Percentiles rank a stretch among this genome's conserved stretches.
Conservation (phyloP, 2,888 invertebrate species). For the Ichneumoninae sp. region DNA sequence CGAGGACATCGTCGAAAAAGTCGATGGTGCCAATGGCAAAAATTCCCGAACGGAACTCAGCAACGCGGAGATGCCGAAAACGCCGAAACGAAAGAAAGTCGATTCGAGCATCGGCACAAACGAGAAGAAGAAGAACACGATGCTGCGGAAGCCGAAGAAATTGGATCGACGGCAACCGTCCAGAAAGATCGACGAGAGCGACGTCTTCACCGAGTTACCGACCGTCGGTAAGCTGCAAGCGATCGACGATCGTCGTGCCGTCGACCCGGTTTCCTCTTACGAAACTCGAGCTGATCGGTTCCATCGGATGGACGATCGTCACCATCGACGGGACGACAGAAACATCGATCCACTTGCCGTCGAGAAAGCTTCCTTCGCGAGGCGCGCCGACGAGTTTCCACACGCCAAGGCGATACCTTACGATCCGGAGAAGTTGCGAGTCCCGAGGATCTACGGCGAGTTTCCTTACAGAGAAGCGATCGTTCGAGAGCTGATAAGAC, state of each 20-base stretch:
- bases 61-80: not conserved
- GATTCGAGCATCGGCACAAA: not conserved
- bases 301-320: not conserved
- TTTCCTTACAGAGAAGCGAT: slow-evolving; percentile 33
- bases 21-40: not conserved
- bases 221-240: not conserved
- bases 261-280: slow-evolving; percentile 14
- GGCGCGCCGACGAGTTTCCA: slow-evolving; percentile 40
- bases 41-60: not conserved
- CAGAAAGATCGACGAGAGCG: slow-evolving; percentile 8
- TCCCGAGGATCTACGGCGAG: not conserved
- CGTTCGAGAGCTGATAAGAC: slow-evolving; percentile 1
- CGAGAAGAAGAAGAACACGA: not conserved
- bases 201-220: slow-evolving; percentile 14
- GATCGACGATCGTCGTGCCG: not conserved
- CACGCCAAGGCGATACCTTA: slow-evolving; percentile 52
- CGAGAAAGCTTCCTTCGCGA: slow-evolving; percentile 13
- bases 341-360: slow-evolving; percentile 8
- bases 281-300: not conserved
- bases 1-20: not conserved
- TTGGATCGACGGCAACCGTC: not conserved
- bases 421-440: slow-evolving; percentile 34
- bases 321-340: not conserved
- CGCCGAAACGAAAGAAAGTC: slow-evolving; percentile 6
- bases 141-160: not conserved